A percentile compares a stretch with the other conserved stretches of the same genome.
Evolutionary conservation across 2,888 invertebrate genomes (phyloP).

Genomic region (Parnassius glacialis): DNA sequence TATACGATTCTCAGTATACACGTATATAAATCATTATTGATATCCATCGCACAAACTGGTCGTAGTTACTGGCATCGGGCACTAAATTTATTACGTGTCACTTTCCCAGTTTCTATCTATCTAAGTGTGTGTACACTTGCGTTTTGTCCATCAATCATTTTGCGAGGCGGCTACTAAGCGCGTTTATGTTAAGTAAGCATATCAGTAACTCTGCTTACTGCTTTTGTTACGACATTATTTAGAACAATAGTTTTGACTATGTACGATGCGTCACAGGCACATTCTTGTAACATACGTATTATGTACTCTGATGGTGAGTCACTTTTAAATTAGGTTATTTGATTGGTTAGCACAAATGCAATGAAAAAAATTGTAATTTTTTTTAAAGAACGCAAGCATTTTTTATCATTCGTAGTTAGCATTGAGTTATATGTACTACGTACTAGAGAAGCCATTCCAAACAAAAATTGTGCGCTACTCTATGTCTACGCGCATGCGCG

Average conservation of each 20-base stretch:
- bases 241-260: slow-evolving; percentile 43
- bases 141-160: slow-evolving; percentile 15
- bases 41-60: no score
- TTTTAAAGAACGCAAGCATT: no score
- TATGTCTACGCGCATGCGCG: no score
- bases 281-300: slow-evolving; percentile 58
- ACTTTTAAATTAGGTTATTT: not conserved
- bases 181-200: slow-evolving; percentile 7
- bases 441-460: no score
- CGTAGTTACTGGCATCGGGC: no score
- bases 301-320: slow-evolving; percentile 1
- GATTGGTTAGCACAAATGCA: no score
- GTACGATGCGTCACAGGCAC: slow-evolving; percentile 62
- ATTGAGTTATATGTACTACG: no score
- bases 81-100: not conserved
- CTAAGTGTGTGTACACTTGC: not conserved
- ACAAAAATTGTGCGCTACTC: no score
- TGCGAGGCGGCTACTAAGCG: slow-evolving; percentile 1
- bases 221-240: slow-evolving; percentile 26
- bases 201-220: slow-evolving; percentile 17
- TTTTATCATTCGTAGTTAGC: no score
- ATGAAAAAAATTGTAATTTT: no score
- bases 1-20: no score
- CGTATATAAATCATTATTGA: no score
- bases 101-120: not conserved